Evolutionary conservation across 2,888 invertebrate species (phyloP), one percentile per base, ranked within the genome.

Genomic region (Pocota personata): DNA sequence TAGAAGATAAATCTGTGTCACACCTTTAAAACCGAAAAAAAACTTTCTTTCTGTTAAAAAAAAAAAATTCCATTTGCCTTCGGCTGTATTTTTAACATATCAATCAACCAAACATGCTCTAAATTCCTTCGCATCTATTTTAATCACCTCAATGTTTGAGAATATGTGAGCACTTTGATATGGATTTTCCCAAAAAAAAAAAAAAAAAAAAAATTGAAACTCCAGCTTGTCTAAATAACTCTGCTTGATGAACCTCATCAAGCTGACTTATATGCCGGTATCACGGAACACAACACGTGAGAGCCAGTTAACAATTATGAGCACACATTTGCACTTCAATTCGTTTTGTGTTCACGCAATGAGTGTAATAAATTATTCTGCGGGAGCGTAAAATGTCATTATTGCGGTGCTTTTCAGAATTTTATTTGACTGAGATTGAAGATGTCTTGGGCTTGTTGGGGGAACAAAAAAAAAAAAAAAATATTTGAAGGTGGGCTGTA

Each of bases 271-370:
- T 76, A 37, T 48, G 46, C 55, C 16, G 16, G 30, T 19, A 46
- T 62, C 80, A 76, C 60, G 80, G 46, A 32, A 64, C 57, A 35
- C 21, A 40, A 30, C 64, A 55, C 35, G 64, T 72, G 71, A 75
- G 62, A 62, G 52, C 52, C 7, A 43, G 32, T 21, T 27, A 24
- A 64, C 21, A 14, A 40, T 48, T 60, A 50, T 43, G 64, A 58
- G 58, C 52, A 37, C 64, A 58, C 64, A 82, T 77, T 77, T 82
- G 82, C 82, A 82, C 82, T 62, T 82, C 62, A 77, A 82, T 82
- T 52, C 21, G 16, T 55, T 50, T 64, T 66, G 21, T 71, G 32
- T 72, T 72, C 57, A 60, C 50, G 46, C 72, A 83, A 78, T 76
- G 66, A 62, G 19, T 35, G 19, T 58, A 71, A 78, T 72, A 60